Base-by-base conservation (phyloP, 1,140 invertebrate genomes). In the Battus philenor region DNA sequence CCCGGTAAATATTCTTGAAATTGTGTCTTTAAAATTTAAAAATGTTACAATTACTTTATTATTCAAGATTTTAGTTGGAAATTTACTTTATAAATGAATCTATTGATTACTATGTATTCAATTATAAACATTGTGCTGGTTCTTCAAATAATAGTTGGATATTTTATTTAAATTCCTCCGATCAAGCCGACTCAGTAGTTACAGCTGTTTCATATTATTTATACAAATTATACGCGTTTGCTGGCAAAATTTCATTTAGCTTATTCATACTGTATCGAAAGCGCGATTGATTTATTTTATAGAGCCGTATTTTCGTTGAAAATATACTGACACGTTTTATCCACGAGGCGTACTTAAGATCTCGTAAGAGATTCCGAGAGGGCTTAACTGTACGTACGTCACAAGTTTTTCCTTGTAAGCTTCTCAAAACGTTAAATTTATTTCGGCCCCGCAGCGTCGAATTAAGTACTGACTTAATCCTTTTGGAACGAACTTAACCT, bases 361-460 rank as follows among this genome's bases (percentile, higher is more conserved):
- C 55, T 58, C 57, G 54, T 59, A 58, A 65, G 44, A 54, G 53
- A 58, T 63, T 60, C 59, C 50, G 43, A 66, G 57, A 54, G 57
- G 51, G 59, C 61, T 70, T 62, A 68, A 50, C 45, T 52, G 53
- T 50, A 55, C 47, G 70, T 60, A 50, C 67, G 63, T 72, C 68
- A 66, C 63, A 67, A 76, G 74, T 83, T 83, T 83, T 83, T 80
- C 76, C 68, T 76, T 64, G 64, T 83, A 79, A 83, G 75, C 76
- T 73, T 50, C 68, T 70, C 58, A 59, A 79, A 74, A 63, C 73
- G 67, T 79, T 72, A 79, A 83, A 80, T 80, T 83, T 83, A 83
- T 80, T 75, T 75, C 65, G 54, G 73, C 76, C 74, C 74, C 64
- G 59, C 64, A 72, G 76, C 79, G 69, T 58, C 51, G 68, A 70